Evolutionary conservation across 1,140 invertebrate species (phyloP).

Genomic region (Octopus sinensis): DNA sequence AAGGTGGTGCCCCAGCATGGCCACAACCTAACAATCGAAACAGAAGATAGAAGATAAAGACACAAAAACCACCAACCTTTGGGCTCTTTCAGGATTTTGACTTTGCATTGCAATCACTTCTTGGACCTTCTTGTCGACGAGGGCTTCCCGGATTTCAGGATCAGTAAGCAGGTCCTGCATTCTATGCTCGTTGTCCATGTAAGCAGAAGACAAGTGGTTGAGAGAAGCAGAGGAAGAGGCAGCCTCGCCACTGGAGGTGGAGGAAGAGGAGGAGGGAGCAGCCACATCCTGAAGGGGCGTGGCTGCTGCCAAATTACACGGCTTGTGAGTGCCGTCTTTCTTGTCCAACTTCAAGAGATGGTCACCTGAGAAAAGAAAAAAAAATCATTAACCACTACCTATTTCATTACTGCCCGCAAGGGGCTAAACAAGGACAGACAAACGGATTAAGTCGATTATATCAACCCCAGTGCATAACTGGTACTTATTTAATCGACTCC

Average conservation of each 20-base stretch:
- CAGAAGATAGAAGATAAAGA: not conserved
- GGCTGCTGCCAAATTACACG: not conserved
- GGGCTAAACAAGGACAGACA: no score
- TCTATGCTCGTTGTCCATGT: constrained; percentile 30
- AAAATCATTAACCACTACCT: not conserved
- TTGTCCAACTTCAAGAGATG: constrained; percentile 27
- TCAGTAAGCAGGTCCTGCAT: constrained; percentile 38
- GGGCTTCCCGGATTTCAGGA: constrained; percentile 35
- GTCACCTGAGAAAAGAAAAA: constrained; percentile 24
- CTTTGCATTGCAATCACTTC: constrained; percentile 35
- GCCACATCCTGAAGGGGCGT: not conserved
- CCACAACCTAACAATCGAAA: not conserved
- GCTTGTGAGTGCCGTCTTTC: not conserved
- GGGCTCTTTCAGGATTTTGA: constrained; percentile 39
- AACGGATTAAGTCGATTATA: no score
- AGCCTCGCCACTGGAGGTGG: not conserved
- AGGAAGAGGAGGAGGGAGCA: not conserved
- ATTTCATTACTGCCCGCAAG: no score
- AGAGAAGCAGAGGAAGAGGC: constrained; percentile 8
- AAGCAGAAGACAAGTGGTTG: constrained; percentile 21
- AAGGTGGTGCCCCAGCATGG: no score
- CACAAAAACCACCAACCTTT: constrained; percentile 33
- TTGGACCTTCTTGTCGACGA: constrained; percentile 43
- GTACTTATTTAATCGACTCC: no score
- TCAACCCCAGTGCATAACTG: no score